Base-by-base conservation (phyloP, 2,888 invertebrate genomes). In the Troides oblongomaculatus region DNA sequence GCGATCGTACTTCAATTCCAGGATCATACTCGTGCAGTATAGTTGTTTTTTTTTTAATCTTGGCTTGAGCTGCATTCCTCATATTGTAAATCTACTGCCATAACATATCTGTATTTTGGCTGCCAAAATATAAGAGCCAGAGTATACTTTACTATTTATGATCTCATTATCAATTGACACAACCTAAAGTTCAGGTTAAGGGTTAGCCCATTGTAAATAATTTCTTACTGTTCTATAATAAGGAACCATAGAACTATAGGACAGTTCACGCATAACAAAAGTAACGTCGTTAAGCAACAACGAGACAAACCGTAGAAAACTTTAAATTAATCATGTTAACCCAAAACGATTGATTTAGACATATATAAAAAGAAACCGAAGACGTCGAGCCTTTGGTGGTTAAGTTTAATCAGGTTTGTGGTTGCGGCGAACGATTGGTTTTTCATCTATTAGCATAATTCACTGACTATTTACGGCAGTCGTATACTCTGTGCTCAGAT, bases 291-390 rank as follows among this genome's bases (percentile, higher is more conserved):
- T 63, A 63, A 66, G 59, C 59, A 46, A 59, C 36, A 63, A 57
- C 25, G 50, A 58, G 60, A 68, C 18, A 59, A 59, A 66, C 59
- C 14, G 46, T 50, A 63, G 12, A 58, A 63, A 60, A 63, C 60
- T 39, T 2, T 59, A 63, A 66, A 70, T 70, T 66, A 66, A 70
- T 70, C 66, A 70, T 63, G 63, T 66, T 66, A 59, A 61, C 58
- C 58, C 62, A 62, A 66, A 59, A 58, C 43, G 58, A 66, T 53
- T 70, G 70, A 70, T 70, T 70, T 70, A 70, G 70, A 63, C 66
- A 30, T 59, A 39, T 53, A 63, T 70, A 70, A 70, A 70, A 70
- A 53, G 23, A 30, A n/a, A 66, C 23, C 53, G 63, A 50, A 39
- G 39, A 57, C 36, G 46, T n/a, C 46, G 57, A 57, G 23, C 23